These are phyloP conservation scores for Furcifer pardalis DNA, from an alignment of 2,797 vertebrate species.

Conservation along the genomic window DNA sequence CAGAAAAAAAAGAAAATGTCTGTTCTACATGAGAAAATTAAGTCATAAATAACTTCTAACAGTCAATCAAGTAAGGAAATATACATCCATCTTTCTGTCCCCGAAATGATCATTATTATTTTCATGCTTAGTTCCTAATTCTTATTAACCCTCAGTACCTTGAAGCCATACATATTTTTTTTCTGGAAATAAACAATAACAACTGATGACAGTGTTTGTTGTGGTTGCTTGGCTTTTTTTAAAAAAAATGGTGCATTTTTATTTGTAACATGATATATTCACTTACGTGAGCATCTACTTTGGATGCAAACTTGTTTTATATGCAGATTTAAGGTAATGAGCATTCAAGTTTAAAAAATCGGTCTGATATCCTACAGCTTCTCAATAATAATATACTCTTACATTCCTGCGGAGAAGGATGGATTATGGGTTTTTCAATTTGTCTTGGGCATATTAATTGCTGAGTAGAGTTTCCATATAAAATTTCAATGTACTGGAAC, in stretches of 20 bases:
- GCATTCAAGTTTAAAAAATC: slow-evolving; percentile 78
- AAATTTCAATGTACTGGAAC: slow-evolving; percentile 84
- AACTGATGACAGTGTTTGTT: slow-evolving; percentile 40
- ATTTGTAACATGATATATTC: slow-evolving; percentile 61
- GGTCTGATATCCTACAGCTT: slow-evolving; percentile 75
- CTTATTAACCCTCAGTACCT: slow-evolving; percentile 63
- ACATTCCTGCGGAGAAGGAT: slow-evolving; percentile 78
- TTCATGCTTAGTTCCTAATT: slow-evolving; percentile 61
- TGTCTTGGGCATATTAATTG: slow-evolving; percentile 82
- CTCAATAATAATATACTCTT: slow-evolving; percentile 78
- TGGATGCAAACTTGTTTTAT: slow-evolving; percentile 74
- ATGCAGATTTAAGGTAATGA: slow-evolving; percentile 80
- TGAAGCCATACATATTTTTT: slow-evolving; percentile 55
- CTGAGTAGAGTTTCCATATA: slow-evolving; percentile 78
- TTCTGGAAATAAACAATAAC: slow-evolving; percentile 35
- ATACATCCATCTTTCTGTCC: slow-evolving; percentile 23
- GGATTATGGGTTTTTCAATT: slow-evolving; percentile 81
- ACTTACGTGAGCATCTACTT: slow-evolving; percentile 64
- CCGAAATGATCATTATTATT: slow-evolving; percentile 38
- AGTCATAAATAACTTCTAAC: not conserved
- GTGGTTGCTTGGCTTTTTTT: slow-evolving; percentile 12
- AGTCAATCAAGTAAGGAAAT: not conserved
- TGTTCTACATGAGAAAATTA: not conserved
- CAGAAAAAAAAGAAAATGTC: not conserved
- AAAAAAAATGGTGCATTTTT: slow-evolving; percentile 62